Conservation (phyloP, 2,797 vertebrate genomes). For the Buphagus erythrorhynchus region DNA sequence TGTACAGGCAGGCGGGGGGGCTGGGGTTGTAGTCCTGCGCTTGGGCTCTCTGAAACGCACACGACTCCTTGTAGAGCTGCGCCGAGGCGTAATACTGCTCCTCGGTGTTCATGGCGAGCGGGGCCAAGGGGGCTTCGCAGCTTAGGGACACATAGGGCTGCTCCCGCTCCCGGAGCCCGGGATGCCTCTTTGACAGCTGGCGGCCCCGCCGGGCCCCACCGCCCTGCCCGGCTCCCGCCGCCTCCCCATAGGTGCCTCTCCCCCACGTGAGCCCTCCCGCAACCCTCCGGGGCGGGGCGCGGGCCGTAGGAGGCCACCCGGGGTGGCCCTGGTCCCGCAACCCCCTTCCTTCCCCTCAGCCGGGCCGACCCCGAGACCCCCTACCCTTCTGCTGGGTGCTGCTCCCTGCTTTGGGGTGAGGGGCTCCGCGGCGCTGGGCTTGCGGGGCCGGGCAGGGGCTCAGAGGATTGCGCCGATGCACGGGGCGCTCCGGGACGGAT, state of each 20-base stretch:
- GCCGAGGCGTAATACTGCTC: conserved; percentile 88
- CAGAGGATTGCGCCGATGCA: too few species aligned
- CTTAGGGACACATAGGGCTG: conserved; percentile 18
- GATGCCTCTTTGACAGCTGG: conserved; percentile 78
- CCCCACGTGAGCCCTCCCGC: conserved; percentile 63
- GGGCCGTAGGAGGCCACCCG: conserved; percentile 25
- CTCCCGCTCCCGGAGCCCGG: neutral
- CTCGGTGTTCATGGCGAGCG: conserved; percentile 90
- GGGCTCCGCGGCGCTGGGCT: fast-evolving
- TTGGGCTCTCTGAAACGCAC: conserved; percentile 88
- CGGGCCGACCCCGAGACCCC: too few species aligned
- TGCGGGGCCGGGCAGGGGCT: too few species aligned
- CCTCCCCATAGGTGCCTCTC: conserved; percentile 57
- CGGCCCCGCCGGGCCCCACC: conserved; percentile 49
- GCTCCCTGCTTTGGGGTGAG: neutral
- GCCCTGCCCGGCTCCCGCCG: conserved; percentile 34
- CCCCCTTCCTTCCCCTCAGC: too few species aligned
- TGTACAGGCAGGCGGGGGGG: conserved; percentile 94
- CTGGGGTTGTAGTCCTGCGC: conserved; percentile 86
- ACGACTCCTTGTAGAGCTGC: conserved; percentile 93
- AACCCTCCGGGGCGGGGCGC: conserved; percentile 22
- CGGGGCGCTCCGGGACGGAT: neutral
- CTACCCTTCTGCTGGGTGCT: fast-evolving
- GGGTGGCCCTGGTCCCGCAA: neutral
- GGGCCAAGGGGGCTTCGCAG: neutral